These are phyloP conservation scores for Mythimna albipuncta DNA, from an alignment of 2,888 invertebrate species.

Conservation along the genomic window DNA sequence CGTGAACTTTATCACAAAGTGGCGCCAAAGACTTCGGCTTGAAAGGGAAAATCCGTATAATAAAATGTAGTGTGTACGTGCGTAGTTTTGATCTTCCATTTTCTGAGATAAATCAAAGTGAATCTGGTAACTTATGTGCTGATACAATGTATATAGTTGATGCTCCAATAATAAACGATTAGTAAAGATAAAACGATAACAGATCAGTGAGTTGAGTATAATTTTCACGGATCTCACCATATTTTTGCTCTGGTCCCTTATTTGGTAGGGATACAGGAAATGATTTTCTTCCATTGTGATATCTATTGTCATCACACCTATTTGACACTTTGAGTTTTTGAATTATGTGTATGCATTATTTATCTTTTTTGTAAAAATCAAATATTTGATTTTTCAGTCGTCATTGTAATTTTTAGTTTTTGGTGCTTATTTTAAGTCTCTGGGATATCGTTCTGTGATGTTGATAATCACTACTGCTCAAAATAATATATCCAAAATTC, in stretches of 20 bases:
- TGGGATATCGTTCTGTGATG: too few species aligned
- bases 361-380: background rate
- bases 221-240: background rate
- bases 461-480: background rate
- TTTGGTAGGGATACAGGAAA: too few species aligned
- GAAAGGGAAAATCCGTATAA: conserved; percentile 46
- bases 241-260: background rate
- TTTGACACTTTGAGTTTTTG: too few species aligned
- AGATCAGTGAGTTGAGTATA: background rate
- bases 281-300: background rate
- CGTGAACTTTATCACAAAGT: conserved; percentile 41
- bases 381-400: too few species aligned
- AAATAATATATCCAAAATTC: background rate
- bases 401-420: too few species aligned
- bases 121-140: background rate
- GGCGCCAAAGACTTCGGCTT: conserved; percentile 52
- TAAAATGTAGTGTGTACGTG: conserved; percentile 44
- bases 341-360: too few species aligned
- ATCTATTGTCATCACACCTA: background rate
- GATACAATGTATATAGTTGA: background rate
- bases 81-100: conserved; percentile 25
- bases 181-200: background rate
- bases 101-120: conserved; percentile 8
- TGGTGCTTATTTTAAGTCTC: too few species aligned
- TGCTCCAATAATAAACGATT: background rate